A percentile compares a stretch with the other conserved stretches of the same genome.
Conservation (phyloP, 53 echinoderm and acorn worm genomes). For the Holothuria scabra region DNA sequence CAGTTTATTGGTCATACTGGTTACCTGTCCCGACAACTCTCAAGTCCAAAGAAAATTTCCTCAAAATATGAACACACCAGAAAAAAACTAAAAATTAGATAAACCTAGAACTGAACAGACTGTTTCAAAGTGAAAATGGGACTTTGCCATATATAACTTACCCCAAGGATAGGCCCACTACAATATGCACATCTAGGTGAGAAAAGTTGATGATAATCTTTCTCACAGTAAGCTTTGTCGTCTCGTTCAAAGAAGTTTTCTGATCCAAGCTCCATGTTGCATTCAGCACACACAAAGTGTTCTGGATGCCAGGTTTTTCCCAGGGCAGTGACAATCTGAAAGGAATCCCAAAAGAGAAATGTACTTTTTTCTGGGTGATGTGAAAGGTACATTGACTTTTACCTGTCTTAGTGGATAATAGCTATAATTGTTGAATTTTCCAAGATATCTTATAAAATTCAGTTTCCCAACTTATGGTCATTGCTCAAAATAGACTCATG, state of each 20-base stretch:
- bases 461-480: too few relatives aligned
- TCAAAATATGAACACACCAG: too few relatives aligned
- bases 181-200: constrained; percentile 98
- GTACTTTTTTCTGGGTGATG: neutral
- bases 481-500: too few relatives aligned
- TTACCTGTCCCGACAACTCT: too few relatives aligned
- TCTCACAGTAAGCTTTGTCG: constrained; percentile 88
- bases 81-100: too few relatives aligned
- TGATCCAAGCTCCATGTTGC: constrained; percentile 81
- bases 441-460: neutral
- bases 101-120: too few relatives aligned
- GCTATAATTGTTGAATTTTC: neutral
- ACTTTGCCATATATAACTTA: constrained; percentile 57
- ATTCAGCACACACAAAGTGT: constrained; percentile 89
- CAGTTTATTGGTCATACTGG: too few relatives aligned
- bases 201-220: constrained; percentile 91
- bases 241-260: constrained; percentile 98
- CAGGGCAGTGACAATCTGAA: constrained; percentile 96
- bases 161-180: constrained; percentile 89
- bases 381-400: neutral
- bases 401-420: neutral
- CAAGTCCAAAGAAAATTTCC: too few relatives aligned
- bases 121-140: too few relatives aligned
- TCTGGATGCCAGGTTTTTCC: constrained; percentile 98
- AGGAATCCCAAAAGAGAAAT: neutral